Base-by-base conservation (phyloP, 2,113 vertebrate species). In the Anas platyrhynchos region DNA sequence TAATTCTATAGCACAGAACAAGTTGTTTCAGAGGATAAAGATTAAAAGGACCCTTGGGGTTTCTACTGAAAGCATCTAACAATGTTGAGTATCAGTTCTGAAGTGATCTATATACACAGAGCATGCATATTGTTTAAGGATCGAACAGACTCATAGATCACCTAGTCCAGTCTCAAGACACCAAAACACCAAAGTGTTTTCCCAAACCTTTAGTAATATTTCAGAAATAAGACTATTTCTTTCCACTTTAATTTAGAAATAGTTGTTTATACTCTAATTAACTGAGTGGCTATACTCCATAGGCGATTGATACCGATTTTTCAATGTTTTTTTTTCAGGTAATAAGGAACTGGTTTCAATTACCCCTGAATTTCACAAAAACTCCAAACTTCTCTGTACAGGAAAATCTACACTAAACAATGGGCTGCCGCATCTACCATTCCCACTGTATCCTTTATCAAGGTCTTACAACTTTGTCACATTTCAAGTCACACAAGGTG, bases 71-170 rank as follows among this genome's bases (percentile, higher is more conserved):
- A 82, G 36, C 38, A 43, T 36, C 4, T 18, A 75, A 84, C 69
- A 73, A 85, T 22, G 34, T 50, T 68, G 66, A 91, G 13, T 23
- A 93, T 44, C 50, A 69, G 73, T 16, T 69, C 81, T 85, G 46
- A 77, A 83, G 4, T 86, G 56, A 96, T 92, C 66, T 84, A 82
- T 79, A 75, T 32, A 27, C 65, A 78, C 65, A 93, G 86, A 92
- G 61, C 22, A 65, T 7, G 48, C 23, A 75, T 16, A 20, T 34
- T 82, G 12, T 81, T 84, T 90, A 91, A 91, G 88, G 86, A 96
- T 84, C 26, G 76, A 76, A 93, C 59, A 73, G 77, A 83, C 81
- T 87, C 86, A 48, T 13, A 48, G 83, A 71, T 89, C 83, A 87
- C 48, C 11, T 10, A 43, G 77, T 82, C 80, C 80, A 86, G 71